phyloP scores from a whole-genome alignment of 2,113 vertebrate genomes.

The Cnemophilus loriae region DNA sequence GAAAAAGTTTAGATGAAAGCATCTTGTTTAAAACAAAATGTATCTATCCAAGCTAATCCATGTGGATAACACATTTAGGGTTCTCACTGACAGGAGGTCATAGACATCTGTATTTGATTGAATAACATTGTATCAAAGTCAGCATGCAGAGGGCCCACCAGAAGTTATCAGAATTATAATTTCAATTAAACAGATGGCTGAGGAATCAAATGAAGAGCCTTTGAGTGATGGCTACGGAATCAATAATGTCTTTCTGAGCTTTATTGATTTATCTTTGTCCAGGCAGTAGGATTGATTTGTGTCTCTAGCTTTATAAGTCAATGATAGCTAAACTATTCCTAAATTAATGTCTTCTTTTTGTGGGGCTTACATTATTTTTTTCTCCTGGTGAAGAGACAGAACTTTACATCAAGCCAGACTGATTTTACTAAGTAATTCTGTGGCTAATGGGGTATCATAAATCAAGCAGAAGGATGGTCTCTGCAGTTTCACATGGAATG shows the following conservation, averaged over 20 bases:
- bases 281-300: slow-evolving; percentile 70
- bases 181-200: slow-evolving; percentile 83
- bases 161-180: slow-evolving; percentile 75
- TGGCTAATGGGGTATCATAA: slow-evolving; percentile 51
- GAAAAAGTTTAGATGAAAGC: slow-evolving; percentile 19
- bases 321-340: slow-evolving; percentile 78
- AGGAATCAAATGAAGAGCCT: slow-evolving; percentile 80
- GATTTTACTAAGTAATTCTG: slow-evolving; percentile 72
- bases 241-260: slow-evolving; percentile 81
- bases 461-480: slow-evolving; percentile 60
- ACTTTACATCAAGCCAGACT: slow-evolving; percentile 59
- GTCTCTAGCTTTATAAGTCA: slow-evolving; percentile 78
- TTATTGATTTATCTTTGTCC: slow-evolving; percentile 80
- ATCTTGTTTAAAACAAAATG: slow-evolving; percentile 37
- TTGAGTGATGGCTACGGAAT: slow-evolving; percentile 78
- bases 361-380: slow-evolving; percentile 13
- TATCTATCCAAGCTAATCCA: slow-evolving; percentile 19
- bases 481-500: slow-evolving; percentile 42
- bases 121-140: slow-evolving; percentile 67
- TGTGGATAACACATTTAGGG: slow-evolving; percentile 38
- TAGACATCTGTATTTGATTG: slow-evolving; percentile 52
- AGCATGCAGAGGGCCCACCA: slow-evolving; percentile 44
- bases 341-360: slow-evolving; percentile 76
- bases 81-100: slow-evolving; percentile 42
- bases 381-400: slow-evolving; percentile 9